A percentile compares a stretch with the other conserved stretches of the same genome.
These are phyloP conservation scores for Andrena chrysosceles DNA, from an alignment of 2,888 invertebrate species.

Conservation along the genomic window DNA sequence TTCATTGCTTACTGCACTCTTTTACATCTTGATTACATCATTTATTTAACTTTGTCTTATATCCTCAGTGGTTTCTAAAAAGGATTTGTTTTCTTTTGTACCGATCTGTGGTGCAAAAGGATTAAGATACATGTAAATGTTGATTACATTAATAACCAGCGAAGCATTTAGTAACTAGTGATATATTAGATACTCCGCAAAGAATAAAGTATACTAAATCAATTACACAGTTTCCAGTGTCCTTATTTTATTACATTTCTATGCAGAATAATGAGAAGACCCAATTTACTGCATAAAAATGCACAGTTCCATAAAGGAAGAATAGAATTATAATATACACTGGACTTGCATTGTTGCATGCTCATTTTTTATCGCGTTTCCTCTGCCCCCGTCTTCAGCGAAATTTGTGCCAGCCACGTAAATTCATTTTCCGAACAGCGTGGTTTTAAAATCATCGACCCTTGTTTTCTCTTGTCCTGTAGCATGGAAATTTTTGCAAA, in stretches of 20 bases:
- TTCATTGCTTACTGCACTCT: too few species aligned
- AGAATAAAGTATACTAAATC: constrained; percentile 3
- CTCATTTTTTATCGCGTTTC: constrained; percentile 3
- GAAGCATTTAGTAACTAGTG: not conserved
- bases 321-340: not conserved
- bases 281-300: not conserved
- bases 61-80: too few species aligned
- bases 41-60: too few species aligned
- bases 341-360: constrained; percentile 4
- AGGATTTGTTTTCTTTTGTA: not conserved
- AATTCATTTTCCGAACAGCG: constrained; percentile 35
- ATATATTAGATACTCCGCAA: too few species aligned
- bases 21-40: too few species aligned
- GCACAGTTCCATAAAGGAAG: not conserved
- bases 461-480: constrained; percentile 17
- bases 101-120: not conserved
- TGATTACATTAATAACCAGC: not conserved
- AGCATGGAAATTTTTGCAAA: constrained; percentile 64
- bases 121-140: not conserved
- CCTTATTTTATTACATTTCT: not conserved
- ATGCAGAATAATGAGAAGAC: not conserved
- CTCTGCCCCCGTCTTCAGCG: constrained; percentile 2
- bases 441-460: constrained; percentile 45
- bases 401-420: constrained; percentile 6
- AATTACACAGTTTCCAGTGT: not conserved